These are phyloP conservation scores for Python bivittatus DNA, from an alignment of 2,113 vertebrate genomes.

Conservation along the genomic window DNA sequence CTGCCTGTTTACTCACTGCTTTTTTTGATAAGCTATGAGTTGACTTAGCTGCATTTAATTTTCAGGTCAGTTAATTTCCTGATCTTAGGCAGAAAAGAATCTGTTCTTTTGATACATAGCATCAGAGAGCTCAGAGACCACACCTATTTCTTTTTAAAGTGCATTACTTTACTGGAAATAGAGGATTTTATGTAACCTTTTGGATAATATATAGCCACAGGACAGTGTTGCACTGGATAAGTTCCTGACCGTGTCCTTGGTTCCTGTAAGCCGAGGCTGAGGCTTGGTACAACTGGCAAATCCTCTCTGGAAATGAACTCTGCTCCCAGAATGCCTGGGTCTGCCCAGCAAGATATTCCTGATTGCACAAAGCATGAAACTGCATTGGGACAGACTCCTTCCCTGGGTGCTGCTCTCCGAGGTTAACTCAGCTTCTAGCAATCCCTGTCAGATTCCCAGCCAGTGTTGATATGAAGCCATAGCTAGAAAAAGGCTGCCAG, in stretches of 20 bases:
- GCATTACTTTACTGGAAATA: background rate
- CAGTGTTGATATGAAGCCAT: background rate
- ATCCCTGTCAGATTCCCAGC: background rate
- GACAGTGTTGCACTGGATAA: background rate
- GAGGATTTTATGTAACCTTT: background rate
- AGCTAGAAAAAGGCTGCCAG: background rate
- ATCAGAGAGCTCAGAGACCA: background rate
- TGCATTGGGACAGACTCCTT: background rate
- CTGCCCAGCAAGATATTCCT: background rate
- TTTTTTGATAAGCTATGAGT: constrained; percentile 35
- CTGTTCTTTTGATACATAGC: constrained; percentile 33
- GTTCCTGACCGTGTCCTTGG: background rate
- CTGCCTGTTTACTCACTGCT: constrained; percentile 32
- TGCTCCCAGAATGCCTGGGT: background rate
- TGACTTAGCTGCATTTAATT: constrained; percentile 25
- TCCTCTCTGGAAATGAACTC: background rate
- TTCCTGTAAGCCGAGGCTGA: background rate
- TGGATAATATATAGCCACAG: background rate
- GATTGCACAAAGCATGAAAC: no score
- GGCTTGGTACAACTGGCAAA: no score
- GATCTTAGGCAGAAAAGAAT: constrained; percentile 43
- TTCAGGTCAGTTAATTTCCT: constrained; percentile 50
- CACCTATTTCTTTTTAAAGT: background rate
- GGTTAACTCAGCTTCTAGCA: background rate
- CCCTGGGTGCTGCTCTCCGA: background rate